Percentiles rank a stretch among this genome's conserved stretches.
Conservation (phyloP, 2,888 invertebrate genomes). For the Lasioglossum villosulum region DNA sequence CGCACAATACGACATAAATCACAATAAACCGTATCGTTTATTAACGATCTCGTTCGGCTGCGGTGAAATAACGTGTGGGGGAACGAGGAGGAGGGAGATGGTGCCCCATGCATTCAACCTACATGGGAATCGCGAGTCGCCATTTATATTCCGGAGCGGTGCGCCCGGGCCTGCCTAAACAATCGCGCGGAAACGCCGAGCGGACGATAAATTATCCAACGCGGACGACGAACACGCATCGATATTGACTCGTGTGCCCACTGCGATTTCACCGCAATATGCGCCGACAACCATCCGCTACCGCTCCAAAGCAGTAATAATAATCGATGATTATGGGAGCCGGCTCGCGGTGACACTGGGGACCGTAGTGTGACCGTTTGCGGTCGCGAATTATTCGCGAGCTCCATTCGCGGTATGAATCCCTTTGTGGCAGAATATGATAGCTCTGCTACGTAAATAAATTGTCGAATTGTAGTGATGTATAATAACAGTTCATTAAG, state of each 20-base stretch:
- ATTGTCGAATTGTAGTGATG: not conserved
- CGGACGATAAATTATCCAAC: constrained; percentile 71
- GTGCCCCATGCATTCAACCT: constrained; percentile 59
- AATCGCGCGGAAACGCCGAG: constrained; percentile 63
- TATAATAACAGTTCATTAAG: not conserved
- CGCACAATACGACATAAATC: constrained; percentile 58
- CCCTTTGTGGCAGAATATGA: not conserved
- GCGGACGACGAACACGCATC: constrained; percentile 45
- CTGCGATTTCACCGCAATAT: constrained; percentile 14
- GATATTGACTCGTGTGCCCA: constrained; percentile 33
- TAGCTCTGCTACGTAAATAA: not conserved
- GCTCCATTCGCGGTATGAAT: not conserved
- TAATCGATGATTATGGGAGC: constrained; percentile 40
- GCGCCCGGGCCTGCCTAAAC: constrained; percentile 60
- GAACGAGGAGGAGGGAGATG: not conserved
- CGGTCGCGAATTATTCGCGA: constrained; percentile 33
- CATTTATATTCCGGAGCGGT: constrained; percentile 66
- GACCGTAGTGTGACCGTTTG: constrained; percentile 23
- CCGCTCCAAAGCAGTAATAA: constrained; percentile 38
- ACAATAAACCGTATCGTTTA: constrained; percentile 68
- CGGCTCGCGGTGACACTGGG: constrained; percentile 4
- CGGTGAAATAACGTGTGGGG: constrained; percentile 40
- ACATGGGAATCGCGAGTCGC: constrained; percentile 61
- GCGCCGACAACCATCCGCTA: constrained; percentile 31
- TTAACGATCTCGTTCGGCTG: constrained; percentile 66